Conservation (phyloP, 2,113 vertebrate species). For the Isurus oxyrinchus region DNA sequence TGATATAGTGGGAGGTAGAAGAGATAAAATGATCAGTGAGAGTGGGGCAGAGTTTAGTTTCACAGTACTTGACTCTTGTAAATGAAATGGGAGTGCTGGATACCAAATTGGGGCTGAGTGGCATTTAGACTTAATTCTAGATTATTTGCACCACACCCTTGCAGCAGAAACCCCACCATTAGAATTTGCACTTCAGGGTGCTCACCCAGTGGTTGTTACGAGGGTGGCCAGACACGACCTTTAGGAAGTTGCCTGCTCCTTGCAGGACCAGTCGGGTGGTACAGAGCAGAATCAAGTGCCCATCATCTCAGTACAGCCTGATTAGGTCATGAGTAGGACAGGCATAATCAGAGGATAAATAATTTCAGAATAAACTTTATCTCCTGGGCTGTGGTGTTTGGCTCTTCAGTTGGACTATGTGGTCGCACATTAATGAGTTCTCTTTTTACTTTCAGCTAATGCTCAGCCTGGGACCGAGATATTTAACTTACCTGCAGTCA, state of each 20-base stretch:
- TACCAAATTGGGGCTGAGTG: neutral
- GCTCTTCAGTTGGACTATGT: neutral
- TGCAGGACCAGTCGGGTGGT: neutral
- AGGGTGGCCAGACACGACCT: neutral
- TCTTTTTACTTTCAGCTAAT: slow-evolving; percentile 66
- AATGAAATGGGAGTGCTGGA: neutral
- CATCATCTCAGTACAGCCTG: neutral
- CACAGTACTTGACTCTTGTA: neutral
- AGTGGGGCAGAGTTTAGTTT: neutral
- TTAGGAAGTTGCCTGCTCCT: neutral
- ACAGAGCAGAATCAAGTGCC: neutral
- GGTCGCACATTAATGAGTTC: neutral
- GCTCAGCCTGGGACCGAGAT: slow-evolving; percentile 98
- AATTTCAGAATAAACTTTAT: neutral
- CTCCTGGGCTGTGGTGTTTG: neutral
- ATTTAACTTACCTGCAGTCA: slow-evolving; percentile 95
- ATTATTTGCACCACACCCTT: neutral
- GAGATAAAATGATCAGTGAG: no score
- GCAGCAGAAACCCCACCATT: neutral
- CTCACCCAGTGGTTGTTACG: neutral
- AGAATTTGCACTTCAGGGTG: neutral
- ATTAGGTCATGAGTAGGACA: neutral
- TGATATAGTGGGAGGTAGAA: no score
- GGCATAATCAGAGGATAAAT: neutral
- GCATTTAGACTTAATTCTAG: neutral